These are phyloP conservation scores for Siniperca scherzeri DNA, from an alignment of 2,797 vertebrate species.

Conservation along the genomic window DNA sequence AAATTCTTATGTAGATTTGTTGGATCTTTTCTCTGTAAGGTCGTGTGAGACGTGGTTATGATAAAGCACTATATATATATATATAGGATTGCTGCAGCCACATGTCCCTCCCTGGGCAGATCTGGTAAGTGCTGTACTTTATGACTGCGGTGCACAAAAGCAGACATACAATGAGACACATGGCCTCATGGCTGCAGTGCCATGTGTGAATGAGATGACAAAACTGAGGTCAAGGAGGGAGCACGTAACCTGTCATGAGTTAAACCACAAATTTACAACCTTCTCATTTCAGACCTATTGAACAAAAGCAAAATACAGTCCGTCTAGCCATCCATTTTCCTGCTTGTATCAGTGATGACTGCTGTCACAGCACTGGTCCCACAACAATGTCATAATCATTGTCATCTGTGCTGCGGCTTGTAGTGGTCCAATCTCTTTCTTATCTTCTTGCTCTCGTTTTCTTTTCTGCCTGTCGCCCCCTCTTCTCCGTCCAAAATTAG, in stretches of 20 bases:
- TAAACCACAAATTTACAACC: conserved; percentile 58
- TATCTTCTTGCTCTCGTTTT: conserved; percentile 20
- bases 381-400: conserved; percentile 4
- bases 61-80: conserved; percentile 12
- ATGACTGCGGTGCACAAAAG: conserved; percentile 27
- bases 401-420: neutral
- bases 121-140: conserved; percentile 21
- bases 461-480: conserved; percentile 35
- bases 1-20: conserved; percentile 8
- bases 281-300: conserved; percentile 15
- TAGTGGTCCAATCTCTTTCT: neutral
- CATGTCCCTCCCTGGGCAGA: conserved; percentile 13
- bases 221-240: conserved; percentile 64
- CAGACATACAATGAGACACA: conserved; percentile 35
- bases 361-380: neutral
- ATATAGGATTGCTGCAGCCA: conserved; percentile 10
- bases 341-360: neutral
- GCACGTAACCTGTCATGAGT: conserved; percentile 38
- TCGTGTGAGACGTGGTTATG: neutral
- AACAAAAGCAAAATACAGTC: conserved; percentile 14
- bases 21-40: neutral
- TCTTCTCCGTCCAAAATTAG: conserved; percentile 72
- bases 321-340: neutral
- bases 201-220: conserved; percentile 58
- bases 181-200: conserved; percentile 24